These are phyloP conservation scores for Neolamprologus toae DNA, from an alignment of 2,113 vertebrate species.

Conservation along the genomic window DNA sequence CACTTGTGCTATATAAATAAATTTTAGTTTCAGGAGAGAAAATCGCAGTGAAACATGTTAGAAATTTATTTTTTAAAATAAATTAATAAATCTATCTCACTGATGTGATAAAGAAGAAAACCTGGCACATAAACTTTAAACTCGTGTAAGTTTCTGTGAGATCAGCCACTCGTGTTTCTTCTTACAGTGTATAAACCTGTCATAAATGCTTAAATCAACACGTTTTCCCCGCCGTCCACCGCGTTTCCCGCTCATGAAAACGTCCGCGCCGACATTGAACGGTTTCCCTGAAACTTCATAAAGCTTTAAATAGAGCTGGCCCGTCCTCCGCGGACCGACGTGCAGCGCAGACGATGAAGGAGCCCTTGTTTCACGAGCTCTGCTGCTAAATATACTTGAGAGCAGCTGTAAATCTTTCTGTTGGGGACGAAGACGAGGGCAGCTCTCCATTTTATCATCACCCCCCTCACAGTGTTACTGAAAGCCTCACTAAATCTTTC, in stretches of 20 bases:
- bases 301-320: conserved; percentile 19
- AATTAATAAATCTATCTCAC: not conserved
- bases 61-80: rapidly evolving
- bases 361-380: conserved; percentile 1
- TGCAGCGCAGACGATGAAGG: not conserved
- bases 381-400: conserved; percentile 1
- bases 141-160: not conserved
- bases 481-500: conserved; percentile 19
- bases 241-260: not conserved
- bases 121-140: not conserved
- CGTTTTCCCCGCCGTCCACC: not conserved
- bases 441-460: not conserved
- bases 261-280: not conserved
- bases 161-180: not conserved
- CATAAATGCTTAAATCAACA: not conserved
- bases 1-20: no score
- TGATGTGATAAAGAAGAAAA: not conserved
- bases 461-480: not conserved
- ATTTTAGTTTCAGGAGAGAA: not conserved
- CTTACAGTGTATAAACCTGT: not conserved
- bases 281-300: not conserved
- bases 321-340: not conserved
- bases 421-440: not conserved
- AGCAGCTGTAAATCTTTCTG: not conserved
- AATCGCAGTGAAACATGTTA: not conserved